Base-by-base conservation (phyloP, 2,888 invertebrate genomes). In the Leuctra nigra region DNA sequence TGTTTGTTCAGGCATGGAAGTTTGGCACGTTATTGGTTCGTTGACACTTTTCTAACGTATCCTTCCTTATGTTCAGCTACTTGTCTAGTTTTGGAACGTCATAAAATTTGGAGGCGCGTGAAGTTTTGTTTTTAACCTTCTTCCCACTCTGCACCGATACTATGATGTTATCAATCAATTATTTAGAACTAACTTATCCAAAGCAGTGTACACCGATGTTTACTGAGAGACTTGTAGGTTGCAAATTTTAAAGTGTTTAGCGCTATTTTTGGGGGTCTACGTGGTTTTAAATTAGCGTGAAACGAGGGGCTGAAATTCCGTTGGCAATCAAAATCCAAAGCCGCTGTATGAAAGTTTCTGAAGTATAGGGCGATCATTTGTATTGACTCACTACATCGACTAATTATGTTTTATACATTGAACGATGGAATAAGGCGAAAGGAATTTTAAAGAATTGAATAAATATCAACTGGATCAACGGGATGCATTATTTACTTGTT, bases 201-300 rank as follows among this genome's bases (percentile, higher is more conserved):
- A 14, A 13, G 47, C 16, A n/a, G n/a, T n/a, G n/a, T n/a, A n/a
- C n/a, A 25, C 29, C 47, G 29, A 47, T 47, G 22, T 47, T 47
- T 20, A 25, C 16, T 29, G 29, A 4, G n/a, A 47, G 23, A 47
- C 47, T 47, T 25, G 47, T 47, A 47, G 47, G 23, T 47, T 25
- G 24, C 47, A 47, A 47, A 47, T 47, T 25, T 29, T 47, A 25
- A 47, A 47, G 47, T 47, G 47, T 47, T 47, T 25, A 47, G 47
- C 14, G 47, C 47, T 47, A 47, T 47, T 47, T 47, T 47, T 47
- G 25, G 47, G 25, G 25, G n/a, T n/a, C 47, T 39, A 24, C 47
- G 47, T 47, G 47, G 47, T 47, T 47, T 47, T 29, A 47, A 47
- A 47, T 47, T 47, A 47, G 47, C 47, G 47, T 47, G 47, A 25